Conservation (phyloP, 2,888 invertebrate genomes). For the Epistrophella euchroma region DNA sequence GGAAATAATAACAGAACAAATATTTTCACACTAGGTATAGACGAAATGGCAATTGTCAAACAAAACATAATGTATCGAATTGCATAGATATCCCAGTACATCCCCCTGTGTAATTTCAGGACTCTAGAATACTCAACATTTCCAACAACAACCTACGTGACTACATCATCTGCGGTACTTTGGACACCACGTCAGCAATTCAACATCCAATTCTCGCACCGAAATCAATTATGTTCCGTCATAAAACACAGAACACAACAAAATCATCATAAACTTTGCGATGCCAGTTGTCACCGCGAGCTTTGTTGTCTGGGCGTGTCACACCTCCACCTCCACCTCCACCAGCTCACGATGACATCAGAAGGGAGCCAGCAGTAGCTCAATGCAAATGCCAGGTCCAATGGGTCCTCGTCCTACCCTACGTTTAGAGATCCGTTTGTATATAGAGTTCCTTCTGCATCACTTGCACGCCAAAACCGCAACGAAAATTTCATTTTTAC, state of each 20-base stretch:
- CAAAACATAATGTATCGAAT: constrained; percentile 69
- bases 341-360: constrained; percentile 16
- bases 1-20: constrained; percentile 74
- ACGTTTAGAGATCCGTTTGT: not conserved
- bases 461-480: constrained; percentile 65
- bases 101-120: constrained; percentile 26
- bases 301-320: constrained; percentile 39
- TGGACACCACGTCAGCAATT: constrained; percentile 30
- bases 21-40: constrained; percentile 69
- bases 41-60: constrained; percentile 72
- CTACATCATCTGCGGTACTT: constrained; percentile 37
- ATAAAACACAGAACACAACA: constrained; percentile 66
- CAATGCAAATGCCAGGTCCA: constrained; percentile 59
- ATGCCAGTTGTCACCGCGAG: constrained; percentile 63
- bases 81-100: constrained; percentile 50
- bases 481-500: constrained; percentile 72
- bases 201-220: constrained; percentile 45
- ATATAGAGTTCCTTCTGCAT: constrained; percentile 60
- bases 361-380: constrained; percentile 5
- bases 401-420: not conserved
- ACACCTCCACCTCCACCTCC: constrained; percentile 14
- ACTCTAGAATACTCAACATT: not conserved
- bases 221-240: constrained; percentile 70
- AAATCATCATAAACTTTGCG: constrained; percentile 68
- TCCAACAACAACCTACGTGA: not conserved